Evolutionary conservation across 2,888 invertebrate species (phyloP), one percentile per base, ranked within the genome.

Genomic region (Balanococcus diminutus): DNA sequence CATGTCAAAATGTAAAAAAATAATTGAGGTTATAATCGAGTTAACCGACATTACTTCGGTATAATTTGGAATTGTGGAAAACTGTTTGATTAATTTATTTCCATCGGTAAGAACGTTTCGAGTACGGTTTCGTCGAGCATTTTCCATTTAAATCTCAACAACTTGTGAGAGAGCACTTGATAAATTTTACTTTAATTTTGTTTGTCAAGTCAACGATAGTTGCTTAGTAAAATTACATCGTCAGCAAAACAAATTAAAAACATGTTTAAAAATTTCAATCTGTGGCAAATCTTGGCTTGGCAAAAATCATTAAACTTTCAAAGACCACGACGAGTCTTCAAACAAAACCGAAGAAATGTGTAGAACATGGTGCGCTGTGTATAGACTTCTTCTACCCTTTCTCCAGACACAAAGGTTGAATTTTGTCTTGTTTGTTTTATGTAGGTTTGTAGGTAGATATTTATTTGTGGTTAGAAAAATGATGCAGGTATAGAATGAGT

Each of bases 141-240:
- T 75, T 75, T 67, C 75, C 32, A 31, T 75, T 75, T 19, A 75
- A 31, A 75, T 75, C 75, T 75, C n/a, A 5, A n/a, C n/a, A 75
- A 75, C 19, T 32, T 75, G 32, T 22, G n/a, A n/a, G n/a, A n/a
- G n/a, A 75, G 36, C 32, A 32, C 75, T 75, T 32, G 75, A 75
- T 75, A 75, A 67, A 75, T 75, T 75, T 75, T 75, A 75, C 75
- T 32, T 75, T 75, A 75, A 32, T 75, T 75, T 36, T 75, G 75
- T 75, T 75, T 75, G 32, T 19, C 75, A 14, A 75, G 32, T 75
- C 32, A 75, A 32, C 31, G 75, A 75, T 32, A 75, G 75, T 31
- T 31, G 28, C n/a, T 75, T 32, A 11, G 61, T 25, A 14, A 28
- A 28, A 25, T 67, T 25, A 22, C 61, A 67, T 67, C 25, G 51